Evolutionary conservation across 2,888 invertebrate species (phyloP).

Genomic region (Barypeithes pellucidus): DNA sequence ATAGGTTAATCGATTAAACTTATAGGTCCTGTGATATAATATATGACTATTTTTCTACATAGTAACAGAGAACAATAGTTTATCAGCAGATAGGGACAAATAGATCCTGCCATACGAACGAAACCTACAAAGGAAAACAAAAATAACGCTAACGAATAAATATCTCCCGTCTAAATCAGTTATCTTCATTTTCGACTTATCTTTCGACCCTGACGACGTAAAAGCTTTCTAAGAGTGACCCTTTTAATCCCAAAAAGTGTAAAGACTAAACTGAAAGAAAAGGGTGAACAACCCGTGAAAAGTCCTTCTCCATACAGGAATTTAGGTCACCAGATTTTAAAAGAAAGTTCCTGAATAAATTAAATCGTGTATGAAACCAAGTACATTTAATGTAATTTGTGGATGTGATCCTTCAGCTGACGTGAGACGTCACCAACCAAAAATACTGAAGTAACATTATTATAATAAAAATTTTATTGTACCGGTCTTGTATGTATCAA

Average conservation of each 20-base stretch:
- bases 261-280: conserved; percentile 14
- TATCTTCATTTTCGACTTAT: conserved; percentile 24
- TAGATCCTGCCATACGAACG: neutral
- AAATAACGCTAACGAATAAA: conserved; percentile 22
- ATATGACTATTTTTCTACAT: too few species aligned
- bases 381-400: too few species aligned
- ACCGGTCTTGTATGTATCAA: too few species aligned
- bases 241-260: conserved; percentile 26
- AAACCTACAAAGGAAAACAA: conserved; percentile 14
- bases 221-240: conserved; percentile 25
- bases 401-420: too few species aligned
- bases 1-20: too few species aligned
- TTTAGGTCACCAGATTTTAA: conserved; percentile 4
- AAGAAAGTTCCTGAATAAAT: conserved; percentile 1
- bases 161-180: conserved; percentile 29
- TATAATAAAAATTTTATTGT: too few species aligned
- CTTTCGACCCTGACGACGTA: conserved; percentile 23
- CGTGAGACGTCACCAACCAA: too few species aligned
- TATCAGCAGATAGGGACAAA: neutral
- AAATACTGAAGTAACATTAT: too few species aligned
- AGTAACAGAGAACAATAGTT: too few species aligned
- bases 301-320: neutral
- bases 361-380: neutral
- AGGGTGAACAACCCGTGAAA: conserved; percentile 20
- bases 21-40: too few species aligned